These are phyloP conservation scores for Clusia tigrina DNA, from an alignment of 2,888 invertebrate species.

Conservation along the genomic window DNA sequence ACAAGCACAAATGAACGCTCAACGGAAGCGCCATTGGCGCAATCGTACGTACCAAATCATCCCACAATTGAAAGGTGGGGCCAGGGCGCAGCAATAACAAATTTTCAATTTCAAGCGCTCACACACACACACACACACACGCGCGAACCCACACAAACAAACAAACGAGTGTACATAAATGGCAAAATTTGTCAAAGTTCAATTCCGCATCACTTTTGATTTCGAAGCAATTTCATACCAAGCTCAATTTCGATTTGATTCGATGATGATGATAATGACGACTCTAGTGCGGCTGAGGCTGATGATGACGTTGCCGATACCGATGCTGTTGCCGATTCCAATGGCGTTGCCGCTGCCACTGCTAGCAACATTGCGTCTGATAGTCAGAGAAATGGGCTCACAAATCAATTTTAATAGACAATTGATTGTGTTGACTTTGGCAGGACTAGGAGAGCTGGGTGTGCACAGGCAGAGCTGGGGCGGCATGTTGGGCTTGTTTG, in stretches of 20 bases:
- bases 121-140: constrained; percentile 7
- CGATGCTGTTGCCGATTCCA: too few relatives aligned
- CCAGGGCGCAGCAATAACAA: background rate
- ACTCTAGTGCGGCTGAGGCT: background rate
- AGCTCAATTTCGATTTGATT: constrained; percentile 1
- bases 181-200: constrained; percentile 54
- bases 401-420: constrained; percentile 51
- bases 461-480: background rate
- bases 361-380: background rate
- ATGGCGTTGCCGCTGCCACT: background rate
- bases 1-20: constrained; percentile 20
- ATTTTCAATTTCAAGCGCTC: constrained; percentile 12
- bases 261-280: constrained; percentile 13
- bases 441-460: background rate
- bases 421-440: constrained; percentile 36
- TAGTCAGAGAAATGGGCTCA: constrained; percentile 34
- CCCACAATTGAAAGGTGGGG: background rate
- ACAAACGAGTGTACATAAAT: too few relatives aligned
- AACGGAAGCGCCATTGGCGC: constrained; percentile 14
- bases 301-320: background rate
- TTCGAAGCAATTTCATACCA: constrained; percentile 36
- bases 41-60: constrained; percentile 5
- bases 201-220: constrained; percentile 40
- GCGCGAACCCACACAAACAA: background rate
- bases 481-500: background rate